Evolutionary conservation across 64 coral and sea anemone genomes (phyloP), one percentile per base, ranked within the genome.

Genomic region (Montipora capricornis): DNA sequence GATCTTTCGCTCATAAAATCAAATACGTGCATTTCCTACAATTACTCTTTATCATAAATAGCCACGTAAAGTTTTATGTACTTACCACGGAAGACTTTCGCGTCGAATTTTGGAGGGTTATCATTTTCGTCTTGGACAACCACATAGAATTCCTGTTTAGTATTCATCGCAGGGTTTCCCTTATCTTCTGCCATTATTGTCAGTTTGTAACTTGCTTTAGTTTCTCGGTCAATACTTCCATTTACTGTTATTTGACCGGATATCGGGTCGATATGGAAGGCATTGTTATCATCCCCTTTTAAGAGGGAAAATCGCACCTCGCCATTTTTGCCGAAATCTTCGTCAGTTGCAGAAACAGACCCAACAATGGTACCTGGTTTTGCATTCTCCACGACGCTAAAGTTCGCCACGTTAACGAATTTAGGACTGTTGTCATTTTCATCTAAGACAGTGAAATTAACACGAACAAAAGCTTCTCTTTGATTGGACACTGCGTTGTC

Each of bases 381-480:
- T 7, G 89, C 73, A 77, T 95, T 95, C 93, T 99, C 98, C 4
- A 49, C 67, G 14, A 99, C 81, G 2, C 11, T 61, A 58, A 96
- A 94, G 45, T 95, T 83, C 45, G 44, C 16, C 16, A 69, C 51
- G 66, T 87, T 99, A 20, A 51, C 69, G 73, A 99, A 95, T 1
- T 60, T 10, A 69, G 98, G 98, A 0, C 92, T 70, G 67, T 99
- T 99, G 58, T 99, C 98, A 67, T 99, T 99, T 44, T 96, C 95
- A 67, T 99, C 98, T 47, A 78, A 49, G 17, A 99, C 89, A 2
- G 92, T 92, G 70, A 99, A 92, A 49, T 49, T 77, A 3, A 94
- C 89, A 8, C 81, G 47, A 0, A 79, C 80, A 0, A 45, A 81
- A 15, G 83, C 53, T 7, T 14, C 51, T 24, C 22, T 70, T 10